Conservation (phyloP, 2,888 invertebrate genomes). For the Troides oblongomaculatus region DNA sequence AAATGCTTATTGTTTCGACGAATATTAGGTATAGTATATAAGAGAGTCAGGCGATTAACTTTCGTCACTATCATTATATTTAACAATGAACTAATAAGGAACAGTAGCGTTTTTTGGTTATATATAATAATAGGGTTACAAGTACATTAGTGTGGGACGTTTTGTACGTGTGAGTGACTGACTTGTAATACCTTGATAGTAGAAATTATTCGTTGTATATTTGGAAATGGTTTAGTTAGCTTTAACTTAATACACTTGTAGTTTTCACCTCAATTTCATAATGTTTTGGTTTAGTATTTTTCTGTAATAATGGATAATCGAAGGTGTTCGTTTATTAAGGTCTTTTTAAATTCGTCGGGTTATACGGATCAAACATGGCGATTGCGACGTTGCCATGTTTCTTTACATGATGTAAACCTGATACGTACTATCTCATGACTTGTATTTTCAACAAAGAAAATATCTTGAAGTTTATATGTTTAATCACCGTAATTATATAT, state of each 20-base stretch:
- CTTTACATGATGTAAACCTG: constrained; percentile 38
- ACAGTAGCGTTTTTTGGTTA: constrained; percentile 14
- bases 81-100: constrained; percentile 17
- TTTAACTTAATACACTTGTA: constrained; percentile 3
- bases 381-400: constrained; percentile 43
- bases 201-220: constrained; percentile 8
- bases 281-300: not conserved
- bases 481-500: too few relatives aligned
- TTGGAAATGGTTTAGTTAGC: constrained; percentile 16
- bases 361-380: constrained; percentile 56
- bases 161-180: constrained; percentile 26
- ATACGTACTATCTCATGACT: constrained; percentile 3
- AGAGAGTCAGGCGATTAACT: constrained; percentile 45
- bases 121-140: constrained; percentile 4
- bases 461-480: not conserved
- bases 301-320: not conserved
- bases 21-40: constrained; percentile 76
- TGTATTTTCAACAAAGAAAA: constrained; percentile 31
- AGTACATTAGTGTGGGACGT: constrained; percentile 9
- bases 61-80: constrained; percentile 36
- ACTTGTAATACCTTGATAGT: constrained; percentile 10
- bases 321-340: not conserved
- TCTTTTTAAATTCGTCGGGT: constrained; percentile 52
- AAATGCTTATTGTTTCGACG: constrained; percentile 74
- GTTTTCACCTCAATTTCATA: not conserved